Evolutionary conservation across 1,140 invertebrate genomes (phyloP), one percentile per base, ranked within the genome.

Genomic region (Drosophila rhopaloa): DNA sequence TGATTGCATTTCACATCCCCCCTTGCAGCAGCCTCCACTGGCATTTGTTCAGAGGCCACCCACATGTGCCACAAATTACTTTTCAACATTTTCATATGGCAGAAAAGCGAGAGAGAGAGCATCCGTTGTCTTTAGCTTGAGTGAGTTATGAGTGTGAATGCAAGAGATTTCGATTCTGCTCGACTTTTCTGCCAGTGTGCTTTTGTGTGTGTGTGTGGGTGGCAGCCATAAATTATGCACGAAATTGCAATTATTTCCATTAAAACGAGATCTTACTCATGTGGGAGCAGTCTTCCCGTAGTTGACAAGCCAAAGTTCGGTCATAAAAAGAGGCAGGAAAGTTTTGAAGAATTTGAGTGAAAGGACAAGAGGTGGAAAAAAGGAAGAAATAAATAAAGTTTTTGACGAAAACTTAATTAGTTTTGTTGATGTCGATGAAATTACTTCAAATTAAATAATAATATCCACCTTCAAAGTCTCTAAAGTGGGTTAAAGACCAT

Each of bases 181-280:
- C 53, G 48, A 6, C 35, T 47, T 70, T 66, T 56, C 46, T 63
- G 67, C 53, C 48, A 40, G 60, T 79, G 61, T 66, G 48, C 51
- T 60, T 11, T 6, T 59, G 61, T 32, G 29, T 78, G 41, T 53
- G 59, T 62, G 54, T n/a, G 55, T 56, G 65, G 16, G 8, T 62
- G 61, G 32, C 50, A 67, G 66, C 66, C 76, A 66, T 86, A 86
- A 86, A 86, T 86, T 88, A 82, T 82, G 75, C 76, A 79, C 66
- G 80, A 79, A 86, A 88, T 76, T 83, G 82, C 84, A 88, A 86
- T 86, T 86, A 88, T 86, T 83, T 88, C 59, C 82, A 86, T 86
- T 76, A 88, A 79, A 68, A 76, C 58, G 56, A 81, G 60, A 57
- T 71, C 61, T 67, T 46, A 48, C 27, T 35, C 62, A 50, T 65